Percentiles rank a stretch among this genome's conserved stretches.
Evolutionary conservation across 2,888 invertebrate species (phyloP).

Genomic region (Ceramica pisi): DNA sequence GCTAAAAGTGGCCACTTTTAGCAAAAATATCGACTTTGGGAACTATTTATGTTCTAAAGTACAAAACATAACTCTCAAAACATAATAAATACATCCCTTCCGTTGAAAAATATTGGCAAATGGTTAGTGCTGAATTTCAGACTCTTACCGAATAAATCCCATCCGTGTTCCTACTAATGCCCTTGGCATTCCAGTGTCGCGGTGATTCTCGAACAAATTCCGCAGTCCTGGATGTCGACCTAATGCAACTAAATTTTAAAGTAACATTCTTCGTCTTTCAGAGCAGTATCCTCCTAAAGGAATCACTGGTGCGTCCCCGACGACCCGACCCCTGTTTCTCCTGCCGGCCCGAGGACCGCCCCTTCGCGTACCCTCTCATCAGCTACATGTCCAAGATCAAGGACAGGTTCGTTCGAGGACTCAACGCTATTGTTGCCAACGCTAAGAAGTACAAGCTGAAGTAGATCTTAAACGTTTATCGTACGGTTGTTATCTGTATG

Average conservation of each 20-base stretch:
- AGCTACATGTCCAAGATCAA: constrained; percentile 79
- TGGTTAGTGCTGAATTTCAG: too few relatives aligned
- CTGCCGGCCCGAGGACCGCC: constrained; percentile 80
- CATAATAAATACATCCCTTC: too few relatives aligned
- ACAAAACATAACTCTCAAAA: too few relatives aligned
- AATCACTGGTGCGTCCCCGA: constrained; percentile 76
- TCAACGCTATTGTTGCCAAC: constrained; percentile 74
- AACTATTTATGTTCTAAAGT: too few relatives aligned
- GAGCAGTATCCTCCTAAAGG: constrained; percentile 79
- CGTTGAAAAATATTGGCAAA: too few relatives aligned
- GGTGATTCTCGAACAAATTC: too few relatives aligned
- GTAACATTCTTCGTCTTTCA: constrained; percentile 61
- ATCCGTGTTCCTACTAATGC: too few relatives aligned
- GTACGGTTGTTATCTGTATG: background rate
- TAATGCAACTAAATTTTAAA: background rate
- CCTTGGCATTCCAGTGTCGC: too few relatives aligned
- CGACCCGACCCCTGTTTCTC: constrained; percentile 80
- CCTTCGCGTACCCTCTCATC: constrained; percentile 80
- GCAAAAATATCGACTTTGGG: too few relatives aligned
- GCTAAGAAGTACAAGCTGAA: constrained; percentile 70
- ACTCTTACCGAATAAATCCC: too few relatives aligned
- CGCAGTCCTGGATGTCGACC: background rate
- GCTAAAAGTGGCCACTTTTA: too few relatives aligned
- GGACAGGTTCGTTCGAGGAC: constrained; percentile 76
- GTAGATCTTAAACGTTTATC: constrained; percentile 18